These are phyloP conservation scores for Drosophila imparisetae DNA, from an alignment of 2,888 invertebrate genomes.

Conservation along the genomic window DNA sequence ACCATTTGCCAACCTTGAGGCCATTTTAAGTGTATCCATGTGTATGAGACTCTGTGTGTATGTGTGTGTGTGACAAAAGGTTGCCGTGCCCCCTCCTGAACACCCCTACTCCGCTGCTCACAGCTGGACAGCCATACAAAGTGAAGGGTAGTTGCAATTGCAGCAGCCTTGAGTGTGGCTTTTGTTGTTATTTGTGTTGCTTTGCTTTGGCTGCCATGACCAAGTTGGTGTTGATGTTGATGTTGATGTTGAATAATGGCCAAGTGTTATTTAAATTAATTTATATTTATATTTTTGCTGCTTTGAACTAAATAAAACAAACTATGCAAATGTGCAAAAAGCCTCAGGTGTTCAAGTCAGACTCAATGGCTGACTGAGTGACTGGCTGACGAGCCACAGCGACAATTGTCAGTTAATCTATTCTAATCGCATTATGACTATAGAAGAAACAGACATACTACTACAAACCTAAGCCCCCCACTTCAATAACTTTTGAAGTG, in stretches of 20 bases:
- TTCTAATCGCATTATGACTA: conserved; percentile 80
- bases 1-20: conserved; percentile 70
- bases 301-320: conserved; percentile 72
- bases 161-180: conserved; percentile 64
- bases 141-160: conserved; percentile 75
- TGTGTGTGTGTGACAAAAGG: conserved; percentile 46
- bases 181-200: conserved; percentile 5
- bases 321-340: conserved; percentile 71
- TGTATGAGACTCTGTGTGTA: not conserved
- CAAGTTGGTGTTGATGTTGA: conserved; percentile 43
- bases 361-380: not conserved
- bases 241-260: conserved; percentile 68
- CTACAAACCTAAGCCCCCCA: conserved; percentile 6
- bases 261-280: conserved; percentile 77
- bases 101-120: not conserved
- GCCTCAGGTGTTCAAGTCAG: conserved; percentile 64
- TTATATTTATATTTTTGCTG: conserved; percentile 61
- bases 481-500: conserved; percentile 42
- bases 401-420: conserved; percentile 78
- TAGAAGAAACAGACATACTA: conserved; percentile 19
- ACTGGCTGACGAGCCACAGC: conserved; percentile 33
- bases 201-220: conserved; percentile 50
- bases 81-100: conserved; percentile 26
- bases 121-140: conserved; percentile 33
- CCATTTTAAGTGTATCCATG: conserved; percentile 5